Evolutionary conservation across 2,888 invertebrate genomes (phyloP).

Genomic region (Danaus chrysippus): DNA sequence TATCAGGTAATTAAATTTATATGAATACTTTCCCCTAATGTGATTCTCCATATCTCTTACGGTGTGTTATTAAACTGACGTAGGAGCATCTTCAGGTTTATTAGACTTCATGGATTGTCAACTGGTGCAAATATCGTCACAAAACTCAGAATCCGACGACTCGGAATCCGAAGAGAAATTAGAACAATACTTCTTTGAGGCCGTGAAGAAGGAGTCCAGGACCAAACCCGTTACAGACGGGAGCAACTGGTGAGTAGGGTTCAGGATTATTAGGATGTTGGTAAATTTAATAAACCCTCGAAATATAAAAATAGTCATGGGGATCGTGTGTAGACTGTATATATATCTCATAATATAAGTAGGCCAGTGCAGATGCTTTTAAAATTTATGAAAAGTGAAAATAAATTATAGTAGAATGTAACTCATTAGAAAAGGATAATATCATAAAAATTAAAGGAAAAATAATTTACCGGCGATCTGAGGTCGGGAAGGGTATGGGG

Average conservation of each 20-base stretch:
- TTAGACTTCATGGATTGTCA: constrained; percentile 41
- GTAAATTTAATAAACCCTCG: neutral
- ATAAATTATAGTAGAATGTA: too few relatives aligned
- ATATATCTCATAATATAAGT: too few relatives aligned
- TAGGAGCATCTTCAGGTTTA: constrained; percentile 2
- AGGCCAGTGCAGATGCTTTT: too few relatives aligned
- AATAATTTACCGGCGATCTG: too few relatives aligned
- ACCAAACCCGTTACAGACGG: constrained; percentile 54
- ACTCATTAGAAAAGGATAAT: too few relatives aligned
- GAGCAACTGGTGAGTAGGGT: constrained; percentile 47
- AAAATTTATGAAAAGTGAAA: too few relatives aligned
- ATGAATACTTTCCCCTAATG: neutral
- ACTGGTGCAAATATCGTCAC: constrained; percentile 81
- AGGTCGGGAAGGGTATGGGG: too few relatives aligned
- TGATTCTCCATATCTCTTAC: too few relatives aligned
- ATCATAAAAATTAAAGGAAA: too few relatives aligned
- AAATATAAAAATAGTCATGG: neutral
- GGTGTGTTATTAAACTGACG: neutral
- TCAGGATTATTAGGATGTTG: neutral
- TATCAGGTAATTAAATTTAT: neutral
- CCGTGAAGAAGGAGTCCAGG: constrained; percentile 62
- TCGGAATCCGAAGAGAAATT: constrained; percentile 89
- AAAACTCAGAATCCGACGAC: constrained; percentile 83
- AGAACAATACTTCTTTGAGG: constrained; percentile 80
- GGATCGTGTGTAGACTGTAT: too few relatives aligned